Conservation (phyloP, 2,113 vertebrate species). For the Ciconia maguari region DNA sequence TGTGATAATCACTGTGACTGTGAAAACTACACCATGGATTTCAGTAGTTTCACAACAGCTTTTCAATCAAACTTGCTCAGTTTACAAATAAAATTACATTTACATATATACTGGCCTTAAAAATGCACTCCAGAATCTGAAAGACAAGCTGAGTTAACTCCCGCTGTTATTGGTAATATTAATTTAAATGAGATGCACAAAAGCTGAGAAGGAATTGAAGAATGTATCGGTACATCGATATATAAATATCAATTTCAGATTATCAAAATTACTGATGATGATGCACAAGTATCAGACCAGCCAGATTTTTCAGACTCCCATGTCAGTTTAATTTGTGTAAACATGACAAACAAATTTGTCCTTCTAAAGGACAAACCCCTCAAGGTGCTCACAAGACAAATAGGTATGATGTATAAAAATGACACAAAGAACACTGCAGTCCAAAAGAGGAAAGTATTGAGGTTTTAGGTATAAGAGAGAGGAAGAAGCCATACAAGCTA, state of each 20-base stretch:
- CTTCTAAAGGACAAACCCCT: background rate
- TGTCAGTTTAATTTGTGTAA: background rate
- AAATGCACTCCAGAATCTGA: background rate
- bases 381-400: background rate
- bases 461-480: background rate
- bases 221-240: background rate
- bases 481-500: background rate
- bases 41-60: background rate
- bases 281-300: background rate
- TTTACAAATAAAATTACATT: background rate
- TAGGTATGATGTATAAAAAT: background rate
- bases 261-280: background rate
- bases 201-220: background rate
- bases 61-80: background rate
- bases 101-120: background rate
- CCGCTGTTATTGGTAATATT: background rate
- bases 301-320: background rate
- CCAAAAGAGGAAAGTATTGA: background rate
- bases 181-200: background rate
- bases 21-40: background rate
- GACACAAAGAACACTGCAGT: background rate
- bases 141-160: background rate
- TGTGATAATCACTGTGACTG: background rate
- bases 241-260: background rate
- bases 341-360: background rate